Evolutionary conservation across 2,888 invertebrate species (phyloP).

Genomic region (Drosophila emarginata): DNA sequence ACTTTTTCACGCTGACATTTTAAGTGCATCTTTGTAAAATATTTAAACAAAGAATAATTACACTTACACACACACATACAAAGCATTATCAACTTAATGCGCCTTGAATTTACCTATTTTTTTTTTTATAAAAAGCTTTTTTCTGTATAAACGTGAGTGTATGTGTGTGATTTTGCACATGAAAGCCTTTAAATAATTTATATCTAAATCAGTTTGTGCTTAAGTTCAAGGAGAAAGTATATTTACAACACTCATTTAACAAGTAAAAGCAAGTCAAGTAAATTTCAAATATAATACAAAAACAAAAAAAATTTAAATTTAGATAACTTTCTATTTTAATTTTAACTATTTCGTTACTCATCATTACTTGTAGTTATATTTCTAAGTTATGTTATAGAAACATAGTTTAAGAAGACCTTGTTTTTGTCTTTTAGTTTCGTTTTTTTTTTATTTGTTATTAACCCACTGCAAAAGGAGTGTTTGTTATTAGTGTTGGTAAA

Average conservation of each 20-base stretch:
- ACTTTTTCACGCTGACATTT: slow-evolving; percentile 69
- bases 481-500: too few species aligned
- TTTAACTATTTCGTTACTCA: too few species aligned
- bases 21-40: slow-evolving; percentile 76
- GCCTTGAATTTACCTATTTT: slow-evolving; percentile 42
- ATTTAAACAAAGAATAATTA: slow-evolving; percentile 77
- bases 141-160: neutral
- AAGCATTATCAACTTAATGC: slow-evolving; percentile 66
- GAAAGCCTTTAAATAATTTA: neutral
- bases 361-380: too few species aligned
- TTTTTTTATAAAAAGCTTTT: slow-evolving; percentile 3
- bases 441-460: too few species aligned
- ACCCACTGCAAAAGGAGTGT: too few species aligned
- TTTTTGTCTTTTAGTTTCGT: too few species aligned
- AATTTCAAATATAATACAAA: neutral
- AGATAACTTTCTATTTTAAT: too few species aligned
- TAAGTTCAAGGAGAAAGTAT: neutral
- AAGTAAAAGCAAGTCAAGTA: neutral
- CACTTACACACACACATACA: slow-evolving; percentile 22
- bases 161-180: neutral
- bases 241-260: neutral
- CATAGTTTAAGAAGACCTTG: too few species aligned
- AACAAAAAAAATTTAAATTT: neutral
- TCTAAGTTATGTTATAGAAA: too few species aligned
- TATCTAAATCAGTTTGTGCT: neutral